phyloP scores from a whole-genome alignment of 2,797 vertebrate species.

The Acanthornis magna region DNA sequence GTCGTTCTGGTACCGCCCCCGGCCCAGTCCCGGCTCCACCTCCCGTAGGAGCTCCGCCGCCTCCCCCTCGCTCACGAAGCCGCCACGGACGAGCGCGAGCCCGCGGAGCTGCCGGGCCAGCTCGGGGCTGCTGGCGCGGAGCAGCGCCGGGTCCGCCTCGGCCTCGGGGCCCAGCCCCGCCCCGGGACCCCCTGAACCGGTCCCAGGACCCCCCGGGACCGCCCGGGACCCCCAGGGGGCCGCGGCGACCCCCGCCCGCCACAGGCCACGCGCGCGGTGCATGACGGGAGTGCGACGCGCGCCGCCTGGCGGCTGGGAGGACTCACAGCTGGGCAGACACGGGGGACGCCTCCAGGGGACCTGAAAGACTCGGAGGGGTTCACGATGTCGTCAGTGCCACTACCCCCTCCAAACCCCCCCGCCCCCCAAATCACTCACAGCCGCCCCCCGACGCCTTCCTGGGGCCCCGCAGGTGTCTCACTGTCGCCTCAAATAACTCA shows the following conservation, averaged over 20 bases:
- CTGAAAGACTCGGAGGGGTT: neutral
- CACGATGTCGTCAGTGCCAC: neutral
- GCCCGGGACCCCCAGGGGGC: neutral
- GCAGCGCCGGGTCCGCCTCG: neutral
- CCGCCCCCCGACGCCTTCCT: neutral
- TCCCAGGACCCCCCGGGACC: neutral
- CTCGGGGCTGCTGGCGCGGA: neutral
- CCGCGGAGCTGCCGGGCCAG: neutral
- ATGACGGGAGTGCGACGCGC: neutral
- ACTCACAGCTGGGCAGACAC: neutral
- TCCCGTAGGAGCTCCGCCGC: neutral
- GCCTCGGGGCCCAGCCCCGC: neutral
- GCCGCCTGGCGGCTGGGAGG: neutral
- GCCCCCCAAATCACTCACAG: neutral
- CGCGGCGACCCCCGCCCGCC: neutral
- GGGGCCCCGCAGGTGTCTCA: neutral
- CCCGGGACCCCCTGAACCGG: neutral
- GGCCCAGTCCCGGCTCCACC: neutral
- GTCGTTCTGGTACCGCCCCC: neutral
- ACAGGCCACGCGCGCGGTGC: neutral
- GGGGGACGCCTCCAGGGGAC: neutral
- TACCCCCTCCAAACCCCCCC: too few relatives aligned
- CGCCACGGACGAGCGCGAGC: neutral
- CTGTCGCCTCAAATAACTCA: neutral
- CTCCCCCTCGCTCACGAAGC: neutral